Base-by-base conservation (phyloP, 2,888 invertebrate species). In the Biston stratarius region DNA sequence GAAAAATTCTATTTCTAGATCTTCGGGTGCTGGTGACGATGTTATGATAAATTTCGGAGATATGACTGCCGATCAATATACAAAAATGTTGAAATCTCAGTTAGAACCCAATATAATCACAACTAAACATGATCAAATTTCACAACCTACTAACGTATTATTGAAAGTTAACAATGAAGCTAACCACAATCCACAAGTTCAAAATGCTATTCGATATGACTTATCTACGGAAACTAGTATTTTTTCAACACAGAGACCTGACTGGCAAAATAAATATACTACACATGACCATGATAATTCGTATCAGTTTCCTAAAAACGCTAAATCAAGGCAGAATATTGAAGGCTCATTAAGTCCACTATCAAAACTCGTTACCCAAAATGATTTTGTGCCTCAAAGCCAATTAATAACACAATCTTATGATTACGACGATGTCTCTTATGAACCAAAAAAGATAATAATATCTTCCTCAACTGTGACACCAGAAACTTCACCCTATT, bases 1-100 rank as follows among this genome's bases (percentile, higher is more conserved):
- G 38, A 94, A 92, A 82, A 86, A 90, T 67, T 85, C 88, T 2
- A 94, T 94, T 68, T 94, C 94, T 1, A 85, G 94, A 74, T 94
- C 94, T 42, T 92, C 81, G 52, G 86, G 87, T 33, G 86, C 85
- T 67, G 90, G 83, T 14, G 90, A 94, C 65, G 93, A 94, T 47
- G 80, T 93, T 33, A 86, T 91, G 70, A 89, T 94, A 12, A 92
- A 94, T 78, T 94, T 94, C 71, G 83, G 79, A 75, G 88, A 94
- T 12, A 92, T 94, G 92, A 88, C 90, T 11, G 83, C 89, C 49
- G 89, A 90, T 59, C 89, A 94, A 64, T 94, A 94, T 58, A 86
- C 86, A 33, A 86, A 85, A 71, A 89, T 92, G 85, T 83, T 93
- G 58, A 83, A 85, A 62, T 81, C 86, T 56, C 84, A 91, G 72